Base-by-base conservation (phyloP, 2,113 vertebrate species). In the Peromyscus maniculatus region DNA sequence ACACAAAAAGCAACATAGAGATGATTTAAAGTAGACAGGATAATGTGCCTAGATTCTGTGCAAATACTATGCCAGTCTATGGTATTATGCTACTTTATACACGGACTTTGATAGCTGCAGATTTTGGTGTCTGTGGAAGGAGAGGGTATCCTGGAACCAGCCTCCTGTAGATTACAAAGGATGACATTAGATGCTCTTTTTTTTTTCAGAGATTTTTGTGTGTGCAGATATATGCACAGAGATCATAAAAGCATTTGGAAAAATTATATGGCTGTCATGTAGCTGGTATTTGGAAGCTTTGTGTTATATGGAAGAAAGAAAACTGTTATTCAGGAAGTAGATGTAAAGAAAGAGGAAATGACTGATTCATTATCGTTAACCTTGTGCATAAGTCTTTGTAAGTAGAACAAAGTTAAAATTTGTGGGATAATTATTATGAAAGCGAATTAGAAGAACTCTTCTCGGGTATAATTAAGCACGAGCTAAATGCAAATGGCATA, bases 371-470 rank as follows among this genome's bases (percentile, higher is more conserved):
- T 95, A 46, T 96, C 43, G 80, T 78, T 97, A 82, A 91, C 39
- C 49, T 95, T 91, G 46, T 74, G 46, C 2, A 4, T 93, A 82
- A 39, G 31, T 82, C 80, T 96, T 97, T 92, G 78, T 94, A 91
- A 87, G 15, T 59, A 43, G 75, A 92, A 57, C 77, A 39, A 92
- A 87, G 84, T 92, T 96, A 91, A 88, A 95, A 72, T 89, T 96
- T 89, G 24, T 8, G 83, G 49, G 67, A 87, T 97, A 93, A 87
- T 78, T 96, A 91, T 89, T 62, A 75, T 91, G 91, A 96, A 89
- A 93, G 69, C 91, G 86, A 96, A 91, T 87, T 92, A 74, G 52
- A 97, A 75, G 66, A 95, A 78, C 93, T 94, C 59, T 97, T 95
- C n/a, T 64, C 87, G 80, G 67, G 52, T 96, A 83, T 91, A 97